Conservation (phyloP, 2,113 vertebrate genomes). For the Odontesthes bonariensis region DNA sequence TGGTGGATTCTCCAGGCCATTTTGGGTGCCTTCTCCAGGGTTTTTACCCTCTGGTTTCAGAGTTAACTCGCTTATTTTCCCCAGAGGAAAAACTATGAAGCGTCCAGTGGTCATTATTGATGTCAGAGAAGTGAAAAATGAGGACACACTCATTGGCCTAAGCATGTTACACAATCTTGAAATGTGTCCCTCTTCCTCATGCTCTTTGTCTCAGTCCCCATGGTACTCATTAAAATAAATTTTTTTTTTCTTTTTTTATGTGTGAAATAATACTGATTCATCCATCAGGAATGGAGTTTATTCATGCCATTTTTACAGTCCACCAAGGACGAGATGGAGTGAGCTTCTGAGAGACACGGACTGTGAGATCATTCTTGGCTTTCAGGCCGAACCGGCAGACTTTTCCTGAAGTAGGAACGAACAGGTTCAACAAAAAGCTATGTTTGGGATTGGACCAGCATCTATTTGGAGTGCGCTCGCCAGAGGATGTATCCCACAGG, state of each 20-base stretch:
- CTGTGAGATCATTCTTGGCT: slow-evolving; percentile 34
- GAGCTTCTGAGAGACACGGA: slow-evolving; percentile 45
- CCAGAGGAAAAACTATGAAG: slow-evolving; percentile 64
- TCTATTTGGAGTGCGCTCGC: slow-evolving; percentile 50
- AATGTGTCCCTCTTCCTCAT: slow-evolving; percentile 72
- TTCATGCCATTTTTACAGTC: slow-evolving; percentile 48
- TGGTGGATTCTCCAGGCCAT: slow-evolving; percentile 54
- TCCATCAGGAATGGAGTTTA: slow-evolving; percentile 37
- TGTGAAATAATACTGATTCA: slow-evolving; percentile 24
- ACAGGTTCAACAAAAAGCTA: slow-evolving; percentile 32
- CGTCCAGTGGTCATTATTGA: slow-evolving; percentile 69
- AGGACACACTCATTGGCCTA: slow-evolving; percentile 65
- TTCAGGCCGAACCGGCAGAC: slow-evolving; percentile 49
- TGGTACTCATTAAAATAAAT: slow-evolving; percentile 43
- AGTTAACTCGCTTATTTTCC: slow-evolving; percentile 54
- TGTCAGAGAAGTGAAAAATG: slow-evolving; percentile 70
- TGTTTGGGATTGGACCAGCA: slow-evolving; percentile 60
- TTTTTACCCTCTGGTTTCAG: slow-evolving; percentile 46
- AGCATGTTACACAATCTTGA: slow-evolving; percentile 79
- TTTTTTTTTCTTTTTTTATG: slow-evolving; percentile 24
- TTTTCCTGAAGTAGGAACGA: slow-evolving; percentile 51
- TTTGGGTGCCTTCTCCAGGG: slow-evolving; percentile 54
- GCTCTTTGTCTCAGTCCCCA: slow-evolving; percentile 57
- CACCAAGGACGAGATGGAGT: slow-evolving; percentile 44
- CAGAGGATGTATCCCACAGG: slow-evolving; percentile 50